Base-by-base conservation (phyloP, 2,888 invertebrate genomes). In the Volucella zonaria region DNA sequence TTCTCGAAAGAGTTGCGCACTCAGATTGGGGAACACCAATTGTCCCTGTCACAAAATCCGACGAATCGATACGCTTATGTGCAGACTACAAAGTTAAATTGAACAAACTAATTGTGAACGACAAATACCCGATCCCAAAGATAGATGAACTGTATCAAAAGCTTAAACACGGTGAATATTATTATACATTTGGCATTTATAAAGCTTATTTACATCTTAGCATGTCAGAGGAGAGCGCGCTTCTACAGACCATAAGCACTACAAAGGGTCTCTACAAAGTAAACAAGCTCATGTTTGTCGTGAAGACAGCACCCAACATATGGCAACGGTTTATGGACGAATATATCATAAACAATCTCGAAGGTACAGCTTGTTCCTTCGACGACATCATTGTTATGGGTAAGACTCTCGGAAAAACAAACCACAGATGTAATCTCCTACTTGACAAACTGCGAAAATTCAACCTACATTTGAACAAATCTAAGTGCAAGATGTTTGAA, bases 11-110 rank as follows among this genome's bases (percentile, higher is more conserved):
- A 10, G 43, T 67, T 0, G 59, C 31, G 0, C 56, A 76, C 42
- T 61, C 66, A 1, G 43, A 54, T n/a, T 62, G 76, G 62, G 71
- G 68, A 61, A 73, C 73, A 31, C 68, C 62, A 10, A 68, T 81
- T 15, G 74, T 81, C 8, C 49, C 74, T 18, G 59, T 75, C 1
- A 59, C 18, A 23, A 23, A 2, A 23, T 23, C 23, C 4, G 23
- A 23, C 23, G 2, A 23, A 23, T 23, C 23, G 23, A 54, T 81
- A 49, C 45, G 70, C 1, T 51, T 68, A 23, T 68, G 74, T 14
- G 66, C 59, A 10, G 78, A 78, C n/a, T 74, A 64, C 15, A 74
- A 61, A 2, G 54, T 38, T n/a, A 80, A 74, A 11, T 56, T 68
- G 3, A 80, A 81, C 14, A 59, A 81, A 47, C 52, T 66, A 10